Evolutionary conservation across 2,888 invertebrate species (phyloP), one percentile per base, ranked within the genome.

Genomic region (Iphiclides podalirius): DNA sequence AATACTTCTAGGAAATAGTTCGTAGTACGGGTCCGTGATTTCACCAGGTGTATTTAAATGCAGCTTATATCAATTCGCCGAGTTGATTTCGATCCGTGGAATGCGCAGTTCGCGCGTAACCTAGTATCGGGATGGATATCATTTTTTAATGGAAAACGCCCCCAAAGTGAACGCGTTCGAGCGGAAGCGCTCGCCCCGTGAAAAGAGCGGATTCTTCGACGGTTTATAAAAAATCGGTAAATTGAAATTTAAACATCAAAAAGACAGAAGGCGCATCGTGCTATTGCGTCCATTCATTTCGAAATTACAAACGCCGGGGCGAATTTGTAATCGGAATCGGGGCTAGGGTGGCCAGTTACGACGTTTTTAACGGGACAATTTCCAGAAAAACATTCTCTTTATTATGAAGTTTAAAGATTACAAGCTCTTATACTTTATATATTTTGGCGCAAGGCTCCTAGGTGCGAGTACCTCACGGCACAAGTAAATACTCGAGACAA

Each of bases 291-390:
- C 64, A 68, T 66, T 67, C 62, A 61, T 63, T 58, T 61, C 58
- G 57, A 60, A 62, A 62, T 46, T 53, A 50, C 48, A 50, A 48
- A 53, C 50, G 50, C 47, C 62, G 58, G 55, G 53, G 60, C 66
- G 67, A 68, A 71, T 70, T 75, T 67, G 72, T 75, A 76, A 69
- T 75, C 76, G 67, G 70, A 77, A 78, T 76, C 70, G 70, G 70
- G 74, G 9, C 8, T 39, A 35, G 44, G 43, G 39, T 39, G 4
- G 17, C 43, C 38, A 44, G n/a, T 11, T 2, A 2, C 11, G 11
- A 2, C n/a, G 8, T 3, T 31, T n/a, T 20, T 1, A 11, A 4
- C 12, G 1, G 15, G 8, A 12, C n/a, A n/a, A 11, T 40, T 26
- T 31, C 13, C 31, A n/a, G 8, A 14, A 31, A 40, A 23, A 16